Evolutionary conservation across 2,113 vertebrate species (phyloP).

Genomic region (Cettia cetti): DNA sequence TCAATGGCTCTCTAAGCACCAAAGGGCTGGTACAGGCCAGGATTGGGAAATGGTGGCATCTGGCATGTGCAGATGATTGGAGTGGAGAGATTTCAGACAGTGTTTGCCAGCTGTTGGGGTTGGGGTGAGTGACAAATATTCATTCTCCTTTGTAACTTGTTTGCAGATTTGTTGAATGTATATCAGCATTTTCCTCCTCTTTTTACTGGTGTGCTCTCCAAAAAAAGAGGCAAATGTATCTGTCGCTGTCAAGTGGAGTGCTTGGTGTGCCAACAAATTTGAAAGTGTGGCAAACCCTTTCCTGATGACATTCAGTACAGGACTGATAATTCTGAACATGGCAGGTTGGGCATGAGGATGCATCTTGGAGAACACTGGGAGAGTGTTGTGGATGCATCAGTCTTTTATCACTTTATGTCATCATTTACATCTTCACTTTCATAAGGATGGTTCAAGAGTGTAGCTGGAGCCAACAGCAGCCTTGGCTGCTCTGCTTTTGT

Average conservation of each 20-base stretch:
- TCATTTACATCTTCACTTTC: not conserved
- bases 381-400: not conserved
- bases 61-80: slow-evolving; percentile 77
- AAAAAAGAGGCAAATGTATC: not conserved
- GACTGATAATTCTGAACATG: not conserved
- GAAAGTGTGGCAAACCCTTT: not conserved
- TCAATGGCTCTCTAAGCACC: slow-evolving; percentile 56
- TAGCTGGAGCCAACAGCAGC: not conserved
- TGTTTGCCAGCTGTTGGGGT: slow-evolving; percentile 81
- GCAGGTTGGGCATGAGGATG: not conserved
- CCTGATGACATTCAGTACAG: not conserved
- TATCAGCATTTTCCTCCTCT: not conserved
- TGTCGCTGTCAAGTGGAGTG: not conserved
- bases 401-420: not conserved
- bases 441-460: not conserved
- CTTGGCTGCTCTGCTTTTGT: not conserved
- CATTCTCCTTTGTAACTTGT: not conserved
- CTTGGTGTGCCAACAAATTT: not conserved
- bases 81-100: slow-evolving; percentile 68
- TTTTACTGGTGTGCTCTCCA: not conserved
- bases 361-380: not conserved
- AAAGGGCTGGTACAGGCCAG: slow-evolving; percentile 72
- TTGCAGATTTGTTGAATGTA: not conserved
- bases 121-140: slow-evolving; percentile 75
- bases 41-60: slow-evolving; percentile 52